Base-by-base conservation (phyloP, 2,888 invertebrate species). In the Parnassius smintheus region DNA sequence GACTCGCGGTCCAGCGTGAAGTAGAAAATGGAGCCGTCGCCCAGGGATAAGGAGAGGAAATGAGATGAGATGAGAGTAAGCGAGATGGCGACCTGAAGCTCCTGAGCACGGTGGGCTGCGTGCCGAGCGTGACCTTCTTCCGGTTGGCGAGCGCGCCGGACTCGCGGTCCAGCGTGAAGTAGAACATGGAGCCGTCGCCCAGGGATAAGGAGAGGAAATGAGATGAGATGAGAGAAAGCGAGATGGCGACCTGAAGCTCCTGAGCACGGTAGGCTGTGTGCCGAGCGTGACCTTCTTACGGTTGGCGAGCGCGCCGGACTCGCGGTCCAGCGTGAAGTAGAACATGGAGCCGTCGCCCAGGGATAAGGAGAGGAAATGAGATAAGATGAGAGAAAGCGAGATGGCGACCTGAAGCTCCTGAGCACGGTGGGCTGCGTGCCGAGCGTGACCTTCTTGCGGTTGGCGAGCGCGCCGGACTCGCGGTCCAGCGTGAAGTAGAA, bases 341-440 rank as follows among this genome's bases (percentile, higher is more conserved):
- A 97, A 98, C 94, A 99, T 96, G 18, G 98, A 98, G 0, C 99
- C 99, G 86, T 99, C 99, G 8, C 99, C 99, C 42, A 99, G 92
- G n/a, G n/a, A n/a, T n/a, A n/a, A n/a, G n/a, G n/a, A n/a, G n/a
- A n/a, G n/a, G n/a, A n/a, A n/a, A n/a, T n/a, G n/a, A n/a, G n/a
- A n/a, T n/a, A n/a, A 25, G 35, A 22, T 22, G 13, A 13, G 12
- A 22, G 48, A 7, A 13, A 4, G 4, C 12, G 13, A 7, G 49
- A 13, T 9, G 8, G 1, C 12, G 59, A 91, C 92, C 92, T 83
- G 83, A 99, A 99, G 9, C 97, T 97, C 66, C 96, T 94, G 61
- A 99, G 91, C 12, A 97, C 97, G 0, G 98, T 99, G 12, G 99
- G 99, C 81, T 99, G 99, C 0, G 99, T 99, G 58, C 99, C 99